Conservation (phyloP, 1,140 invertebrate genomes). For the Laodelphax striatellus region DNA sequence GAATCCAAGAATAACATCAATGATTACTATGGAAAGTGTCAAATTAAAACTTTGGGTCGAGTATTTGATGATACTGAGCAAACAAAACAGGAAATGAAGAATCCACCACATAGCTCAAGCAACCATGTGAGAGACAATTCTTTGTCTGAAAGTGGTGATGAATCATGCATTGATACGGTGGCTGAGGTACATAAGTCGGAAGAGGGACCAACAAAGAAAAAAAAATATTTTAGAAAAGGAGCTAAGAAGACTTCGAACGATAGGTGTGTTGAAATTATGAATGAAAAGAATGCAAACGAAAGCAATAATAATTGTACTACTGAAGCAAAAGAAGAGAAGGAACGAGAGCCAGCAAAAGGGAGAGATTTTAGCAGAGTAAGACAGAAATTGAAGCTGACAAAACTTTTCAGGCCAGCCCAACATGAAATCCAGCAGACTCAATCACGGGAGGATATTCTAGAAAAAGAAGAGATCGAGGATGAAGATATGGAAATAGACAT, state of each 20-base stretch:
- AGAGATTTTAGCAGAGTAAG: background rate
- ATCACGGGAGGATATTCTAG: background rate
- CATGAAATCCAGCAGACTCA: background rate
- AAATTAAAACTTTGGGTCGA: background rate
- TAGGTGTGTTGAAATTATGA: background rate
- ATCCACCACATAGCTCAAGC: too few species aligned
- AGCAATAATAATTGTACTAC: background rate
- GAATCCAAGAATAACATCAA: background rate
- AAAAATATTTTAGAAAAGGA: background rate
- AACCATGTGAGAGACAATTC: too few species aligned
- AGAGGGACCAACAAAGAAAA: background rate
- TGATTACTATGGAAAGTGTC: background rate
- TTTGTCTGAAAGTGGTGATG: too few species aligned
- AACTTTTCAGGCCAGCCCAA: background rate
- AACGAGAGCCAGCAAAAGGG: background rate
- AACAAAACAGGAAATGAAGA: too few species aligned
- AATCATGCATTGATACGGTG: background rate
- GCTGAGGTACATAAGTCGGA: background rate
- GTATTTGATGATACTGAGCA: background rate
- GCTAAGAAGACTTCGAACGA: background rate
- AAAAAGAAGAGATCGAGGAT: background rate
- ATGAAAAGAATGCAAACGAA: background rate
- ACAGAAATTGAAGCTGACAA: background rate
- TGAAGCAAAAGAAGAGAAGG: background rate
- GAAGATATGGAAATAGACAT: background rate